These are phyloP conservation scores for Cydia pomonella DNA, from an alignment of 1,140 invertebrate genomes.

Conservation along the genomic window DNA sequence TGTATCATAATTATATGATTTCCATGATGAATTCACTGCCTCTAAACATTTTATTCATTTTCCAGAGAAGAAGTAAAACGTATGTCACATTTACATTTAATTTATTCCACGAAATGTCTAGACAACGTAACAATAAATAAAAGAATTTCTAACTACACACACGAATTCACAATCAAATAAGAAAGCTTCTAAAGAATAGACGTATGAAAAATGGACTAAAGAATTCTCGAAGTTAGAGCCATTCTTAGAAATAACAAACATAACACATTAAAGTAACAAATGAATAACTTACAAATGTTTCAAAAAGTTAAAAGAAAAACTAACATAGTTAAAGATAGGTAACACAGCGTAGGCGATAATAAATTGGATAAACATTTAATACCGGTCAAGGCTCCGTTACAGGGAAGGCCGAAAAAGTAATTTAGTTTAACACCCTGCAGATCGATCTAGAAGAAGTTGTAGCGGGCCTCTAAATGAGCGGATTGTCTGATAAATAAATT, in stretches of 20 bases:
- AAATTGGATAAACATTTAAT: constrained; percentile 30
- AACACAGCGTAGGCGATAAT: constrained; percentile 20
- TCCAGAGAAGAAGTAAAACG: background rate
- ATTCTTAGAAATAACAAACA: constrained; percentile 4
- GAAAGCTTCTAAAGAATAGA: background rate
- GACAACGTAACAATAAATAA: background rate
- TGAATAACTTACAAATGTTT: background rate
- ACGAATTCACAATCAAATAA: background rate
- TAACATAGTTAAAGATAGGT: constrained; percentile 19
- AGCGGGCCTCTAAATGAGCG: constrained; percentile 37
- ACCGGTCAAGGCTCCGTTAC: constrained; percentile 28
- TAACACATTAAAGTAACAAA: constrained; percentile 5
- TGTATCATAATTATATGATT: too few species aligned
- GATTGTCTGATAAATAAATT: background rate
- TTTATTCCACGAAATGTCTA: background rate
- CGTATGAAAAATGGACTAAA: background rate
- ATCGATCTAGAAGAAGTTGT: constrained; percentile 37
- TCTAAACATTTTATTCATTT: background rate
- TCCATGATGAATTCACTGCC: background rate
- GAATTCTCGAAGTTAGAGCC: background rate
- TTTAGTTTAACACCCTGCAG: constrained; percentile 30
- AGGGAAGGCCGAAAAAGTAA: constrained; percentile 29
- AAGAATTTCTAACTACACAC: background rate
- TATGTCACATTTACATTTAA: too few species aligned
- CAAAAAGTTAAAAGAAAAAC: background rate